Base-by-base conservation (phyloP, 2,797 vertebrate genomes). In the Zenarchopterus dispar region DNA sequence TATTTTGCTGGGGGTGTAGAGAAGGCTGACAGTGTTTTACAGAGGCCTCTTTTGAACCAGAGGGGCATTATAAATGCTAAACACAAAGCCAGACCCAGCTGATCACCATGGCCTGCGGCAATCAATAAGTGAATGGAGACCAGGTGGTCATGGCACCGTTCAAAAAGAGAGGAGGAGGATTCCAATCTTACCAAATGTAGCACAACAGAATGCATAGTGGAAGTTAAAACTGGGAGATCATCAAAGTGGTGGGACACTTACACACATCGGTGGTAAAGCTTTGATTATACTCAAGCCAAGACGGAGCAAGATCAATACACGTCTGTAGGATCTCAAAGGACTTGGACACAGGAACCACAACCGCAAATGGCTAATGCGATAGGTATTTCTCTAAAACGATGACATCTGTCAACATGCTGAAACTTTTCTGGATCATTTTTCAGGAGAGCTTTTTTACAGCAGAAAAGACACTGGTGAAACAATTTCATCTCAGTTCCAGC, bases 101-200 rank as follows among this genome's bases (percentile, higher is more conserved):
- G 91, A 93, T 92, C 85, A 71, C 78, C 59, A 47, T 84, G 62
- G 87, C 90, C 92, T 56, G 69, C 70, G 75, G 88, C 86, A 69
- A 91, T 91, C 84, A 88, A 89, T 89, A 85, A 72, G 68, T 70
- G 85, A 90, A 90, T 84, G 80, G 85, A 87, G 86, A 91, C 88
- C 91, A 93, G 89, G 88, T 92, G 90, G 87, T 67, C 83, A 84
- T 21, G 57, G 82, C 13, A 75, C 77, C 75, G 74, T 74, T 88
- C 68, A 88, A 71, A 64, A 73, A 64, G 50, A 71, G 71, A 79
- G 81, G 66, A 79, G 80, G 80, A 82, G 81, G 83, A 79, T 59
- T 54, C 15, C 1, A 63, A 26, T 70, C 82, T 76, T 68, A 81
- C 79, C 64, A 39, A 82, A 70, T 50, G 46, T 49, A 49, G 51